These are phyloP conservation scores for Eulemur mongoz DNA, from an alignment of 2,797 vertebrate species.

Conservation along the genomic window DNA sequence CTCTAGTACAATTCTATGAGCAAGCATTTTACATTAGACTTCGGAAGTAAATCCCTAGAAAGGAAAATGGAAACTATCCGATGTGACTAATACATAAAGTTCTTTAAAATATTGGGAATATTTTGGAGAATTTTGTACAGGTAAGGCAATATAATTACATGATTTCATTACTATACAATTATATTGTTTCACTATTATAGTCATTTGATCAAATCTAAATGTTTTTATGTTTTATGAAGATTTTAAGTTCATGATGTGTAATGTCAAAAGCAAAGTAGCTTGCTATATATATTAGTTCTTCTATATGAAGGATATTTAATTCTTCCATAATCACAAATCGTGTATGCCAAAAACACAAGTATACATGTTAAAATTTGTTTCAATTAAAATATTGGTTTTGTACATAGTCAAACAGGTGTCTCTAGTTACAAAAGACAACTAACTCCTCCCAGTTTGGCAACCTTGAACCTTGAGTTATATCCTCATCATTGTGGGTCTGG, in stretches of 20 bases:
- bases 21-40: neutral
- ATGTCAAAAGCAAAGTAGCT: neutral
- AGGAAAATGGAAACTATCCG: constrained; percentile 19
- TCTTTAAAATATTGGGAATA: neutral
- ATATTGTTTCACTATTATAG: neutral
- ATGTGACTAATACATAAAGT: neutral
- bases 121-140: neutral
- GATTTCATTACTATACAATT: neutral
- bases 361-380: neutral
- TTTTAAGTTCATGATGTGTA: neutral
- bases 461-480: neutral
- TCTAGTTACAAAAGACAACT: neutral
- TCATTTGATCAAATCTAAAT: neutral
- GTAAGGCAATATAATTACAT: neutral
- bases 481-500: neutral
- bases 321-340: neutral
- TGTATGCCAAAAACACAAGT: neutral
- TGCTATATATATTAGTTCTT: neutral
- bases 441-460: neutral
- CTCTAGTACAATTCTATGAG: neutral
- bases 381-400: neutral
- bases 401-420: neutral
- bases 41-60: neutral
- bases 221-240: too few species aligned
- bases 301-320: neutral